Percentiles rank a stretch among this genome's conserved stretches.
Evolutionary conservation across 2,797 vertebrate species (phyloP).

Genomic region (Limosa lapponica): DNA sequence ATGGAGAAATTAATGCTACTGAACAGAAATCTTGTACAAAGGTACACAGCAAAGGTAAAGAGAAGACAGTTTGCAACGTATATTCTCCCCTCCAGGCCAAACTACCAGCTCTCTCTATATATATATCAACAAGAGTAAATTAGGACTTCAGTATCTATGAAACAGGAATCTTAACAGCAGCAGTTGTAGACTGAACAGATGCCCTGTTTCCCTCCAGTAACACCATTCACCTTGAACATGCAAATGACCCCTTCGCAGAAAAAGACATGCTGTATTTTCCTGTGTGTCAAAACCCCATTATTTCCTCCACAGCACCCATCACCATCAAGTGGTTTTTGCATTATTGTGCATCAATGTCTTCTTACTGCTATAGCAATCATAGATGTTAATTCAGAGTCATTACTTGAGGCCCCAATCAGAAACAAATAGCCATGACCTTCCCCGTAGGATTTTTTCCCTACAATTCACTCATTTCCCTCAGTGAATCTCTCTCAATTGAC

Average conservation of each 20-base stretch:
- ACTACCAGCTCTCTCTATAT: not conserved
- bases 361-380: not conserved
- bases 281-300: not conserved
- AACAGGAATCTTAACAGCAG: not conserved
- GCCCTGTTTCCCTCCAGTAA: not conserved
- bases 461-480: not conserved
- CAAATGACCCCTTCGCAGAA: not conserved
- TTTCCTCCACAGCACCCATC: not conserved
- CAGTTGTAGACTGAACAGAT: not conserved
- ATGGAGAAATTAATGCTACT: not conserved
- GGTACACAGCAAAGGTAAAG: not conserved
- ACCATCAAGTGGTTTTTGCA: conserved; percentile 1
- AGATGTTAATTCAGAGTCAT: conserved; percentile 44
- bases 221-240: not conserved
- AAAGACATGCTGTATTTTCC: not conserved
- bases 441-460: conserved; percentile 8
- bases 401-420: conserved; percentile 3
- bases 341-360: conserved; percentile 6
- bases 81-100: not conserved
- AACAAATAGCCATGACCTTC: conserved; percentile 34
- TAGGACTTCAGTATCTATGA: not conserved
- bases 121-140: not conserved
- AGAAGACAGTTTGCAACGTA: not conserved
- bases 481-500: not conserved
- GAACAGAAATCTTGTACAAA: not conserved